These are phyloP conservation scores for Orcinus orca DNA, from an alignment of 2,113 vertebrate genomes.

Conservation along the genomic window DNA sequence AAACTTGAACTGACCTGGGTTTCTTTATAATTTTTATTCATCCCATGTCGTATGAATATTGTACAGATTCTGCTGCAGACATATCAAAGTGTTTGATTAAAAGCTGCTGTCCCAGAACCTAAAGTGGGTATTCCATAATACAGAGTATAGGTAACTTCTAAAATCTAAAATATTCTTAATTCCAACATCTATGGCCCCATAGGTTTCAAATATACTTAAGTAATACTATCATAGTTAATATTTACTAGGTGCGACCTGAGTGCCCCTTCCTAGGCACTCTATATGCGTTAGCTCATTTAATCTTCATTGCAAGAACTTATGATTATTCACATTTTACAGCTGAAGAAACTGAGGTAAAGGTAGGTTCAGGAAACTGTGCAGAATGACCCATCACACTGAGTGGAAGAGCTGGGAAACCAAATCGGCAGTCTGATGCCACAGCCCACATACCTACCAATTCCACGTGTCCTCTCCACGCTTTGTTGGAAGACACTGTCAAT, in stretches of 20 bases:
- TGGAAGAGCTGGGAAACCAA: neutral
- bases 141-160: neutral
- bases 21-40: constrained; percentile 1
- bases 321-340: neutral
- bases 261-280: neutral
- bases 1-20: neutral
- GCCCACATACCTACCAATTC: neutral
- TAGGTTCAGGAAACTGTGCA: neutral
- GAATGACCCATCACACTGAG: neutral
- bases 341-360: neutral
- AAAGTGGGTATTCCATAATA: neutral
- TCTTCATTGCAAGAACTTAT: neutral
- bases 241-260: neutral
- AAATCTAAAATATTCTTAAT: constrained; percentile 37
- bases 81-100: neutral
- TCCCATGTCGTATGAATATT: neutral
- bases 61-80: neutral
- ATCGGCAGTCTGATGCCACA: neutral
- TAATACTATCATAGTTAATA: neutral
- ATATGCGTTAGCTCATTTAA: neutral
- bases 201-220: neutral
- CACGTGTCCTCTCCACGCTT: neutral
- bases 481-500: neutral
- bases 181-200: neutral
- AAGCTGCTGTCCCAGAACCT: neutral